Conservation (phyloP, 1,140 invertebrate species). For the Grapholita molesta region DNA sequence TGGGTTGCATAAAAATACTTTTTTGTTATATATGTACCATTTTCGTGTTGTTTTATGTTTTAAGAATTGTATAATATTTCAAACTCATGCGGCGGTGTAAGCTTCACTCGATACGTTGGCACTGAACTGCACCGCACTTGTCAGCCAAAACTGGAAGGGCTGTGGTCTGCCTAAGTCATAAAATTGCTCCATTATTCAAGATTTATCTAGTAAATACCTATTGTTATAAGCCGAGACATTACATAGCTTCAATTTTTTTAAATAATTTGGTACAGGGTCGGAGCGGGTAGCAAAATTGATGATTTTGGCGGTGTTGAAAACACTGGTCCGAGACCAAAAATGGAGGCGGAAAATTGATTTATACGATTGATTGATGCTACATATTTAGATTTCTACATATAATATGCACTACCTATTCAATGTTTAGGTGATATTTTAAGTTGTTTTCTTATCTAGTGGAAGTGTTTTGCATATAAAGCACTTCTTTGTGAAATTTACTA, state of each 20-base stretch:
- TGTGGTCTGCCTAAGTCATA: background rate
- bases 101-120: background rate
- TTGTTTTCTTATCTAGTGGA: background rate
- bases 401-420: background rate
- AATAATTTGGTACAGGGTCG: background rate
- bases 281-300: background rate
- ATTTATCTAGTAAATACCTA: background rate
- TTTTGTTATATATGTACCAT: background rate
- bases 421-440: slow-evolving; percentile 6
- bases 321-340: background rate
- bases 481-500: background rate
- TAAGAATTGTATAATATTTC: background rate
- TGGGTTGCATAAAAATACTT: background rate
- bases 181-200: background rate
- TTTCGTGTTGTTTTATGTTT: background rate
- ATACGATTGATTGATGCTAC: slow-evolving; percentile 6
- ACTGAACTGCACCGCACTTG: background rate
- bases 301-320: background rate
- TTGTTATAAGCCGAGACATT: background rate
- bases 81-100: background rate
- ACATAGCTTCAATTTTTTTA: background rate
- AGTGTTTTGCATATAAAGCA: background rate
- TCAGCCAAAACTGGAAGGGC: background rate
- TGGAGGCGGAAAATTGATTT: slow-evolving; percentile 8
- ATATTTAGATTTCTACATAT: background rate